phyloP scores from a whole-genome alignment of 1,140 invertebrate genomes.

The Reticulitermes speratus region DNA sequence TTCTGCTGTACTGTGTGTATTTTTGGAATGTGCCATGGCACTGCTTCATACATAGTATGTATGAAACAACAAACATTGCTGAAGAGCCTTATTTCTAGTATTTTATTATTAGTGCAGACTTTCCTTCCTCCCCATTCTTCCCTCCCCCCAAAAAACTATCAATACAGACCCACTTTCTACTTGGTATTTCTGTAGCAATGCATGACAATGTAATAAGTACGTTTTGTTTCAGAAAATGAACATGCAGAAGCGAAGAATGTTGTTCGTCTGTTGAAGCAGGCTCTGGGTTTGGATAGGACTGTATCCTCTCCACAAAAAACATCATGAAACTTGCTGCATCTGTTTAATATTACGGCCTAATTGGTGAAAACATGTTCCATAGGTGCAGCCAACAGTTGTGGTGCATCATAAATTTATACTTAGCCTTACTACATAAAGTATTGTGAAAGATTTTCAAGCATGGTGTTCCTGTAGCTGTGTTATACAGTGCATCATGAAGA shows the following conservation, averaged over 20 bases:
- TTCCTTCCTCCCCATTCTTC: too few relatives aligned
- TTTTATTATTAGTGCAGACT: too few relatives aligned
- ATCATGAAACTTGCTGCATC: slow-evolving; percentile 7
- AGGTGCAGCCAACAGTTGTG: neutral
- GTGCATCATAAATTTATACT: neutral
- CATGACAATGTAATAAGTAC: neutral
- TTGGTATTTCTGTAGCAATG: neutral
- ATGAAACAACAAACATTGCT: too few relatives aligned
- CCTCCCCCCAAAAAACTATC: too few relatives aligned
- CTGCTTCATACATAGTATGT: too few relatives aligned
- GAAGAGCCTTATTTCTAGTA: too few relatives aligned
- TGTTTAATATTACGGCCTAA: neutral
- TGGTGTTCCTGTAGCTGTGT: neutral
- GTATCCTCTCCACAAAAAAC: neutral
- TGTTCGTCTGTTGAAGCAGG: slow-evolving; percentile 23
- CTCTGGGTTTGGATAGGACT: slow-evolving; percentile 7
- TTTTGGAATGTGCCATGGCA: too few relatives aligned
- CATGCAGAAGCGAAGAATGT: slow-evolving; percentile 28
- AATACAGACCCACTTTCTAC: too few relatives aligned
- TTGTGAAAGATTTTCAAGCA: neutral
- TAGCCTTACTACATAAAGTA: neutral
- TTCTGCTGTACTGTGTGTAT: too few relatives aligned
- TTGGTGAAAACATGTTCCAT: neutral
- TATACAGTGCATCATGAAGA: too few relatives aligned
- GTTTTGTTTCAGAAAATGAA: slow-evolving; percentile 10